phyloP scores from a whole-genome alignment of 1,140 invertebrate species.

The Procambarus virginalis region DNA sequence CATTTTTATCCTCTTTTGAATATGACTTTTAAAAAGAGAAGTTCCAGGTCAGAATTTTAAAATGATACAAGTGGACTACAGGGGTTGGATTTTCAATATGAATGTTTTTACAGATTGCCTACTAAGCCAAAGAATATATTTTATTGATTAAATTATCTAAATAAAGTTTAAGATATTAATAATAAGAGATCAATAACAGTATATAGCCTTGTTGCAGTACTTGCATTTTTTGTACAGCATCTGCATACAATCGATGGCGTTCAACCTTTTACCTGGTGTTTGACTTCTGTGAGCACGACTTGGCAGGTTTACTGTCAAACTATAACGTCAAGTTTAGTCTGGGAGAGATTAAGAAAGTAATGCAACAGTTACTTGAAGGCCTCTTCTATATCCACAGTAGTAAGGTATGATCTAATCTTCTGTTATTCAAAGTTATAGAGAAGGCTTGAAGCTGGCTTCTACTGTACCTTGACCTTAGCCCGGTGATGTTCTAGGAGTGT shows the following conservation, averaged over 20 bases:
- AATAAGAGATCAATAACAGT: neutral
- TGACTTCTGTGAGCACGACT: slow-evolving; percentile 99
- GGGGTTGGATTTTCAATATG: too few species aligned
- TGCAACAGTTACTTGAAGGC: slow-evolving; percentile 97
- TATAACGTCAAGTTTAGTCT: slow-evolving; percentile 96
- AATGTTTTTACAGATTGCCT: neutral
- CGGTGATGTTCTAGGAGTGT: too few species aligned
- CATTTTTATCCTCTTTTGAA: too few species aligned
- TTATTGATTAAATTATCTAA: neutral
- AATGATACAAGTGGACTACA: too few species aligned
- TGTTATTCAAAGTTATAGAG: too few species aligned
- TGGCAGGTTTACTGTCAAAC: slow-evolving; percentile 97
- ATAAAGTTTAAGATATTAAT: neutral
- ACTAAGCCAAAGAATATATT: neutral
- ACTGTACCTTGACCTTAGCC: too few species aligned
- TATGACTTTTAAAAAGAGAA: too few species aligned
- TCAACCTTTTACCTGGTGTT: slow-evolving; percentile 98
- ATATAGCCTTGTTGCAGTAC: neutral
- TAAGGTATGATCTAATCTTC: slow-evolving; percentile 76
- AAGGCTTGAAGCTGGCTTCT: too few species aligned
- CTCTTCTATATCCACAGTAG: slow-evolving; percentile 98
- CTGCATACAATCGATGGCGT: slow-evolving; percentile 87
- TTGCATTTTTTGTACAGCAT: slow-evolving; percentile 77
- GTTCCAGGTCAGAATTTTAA: too few species aligned
- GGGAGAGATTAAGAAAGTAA: slow-evolving; percentile 98